Evolutionary conservation across 2,888 invertebrate species (phyloP).

Genomic region (Apodemia zela): DNA sequence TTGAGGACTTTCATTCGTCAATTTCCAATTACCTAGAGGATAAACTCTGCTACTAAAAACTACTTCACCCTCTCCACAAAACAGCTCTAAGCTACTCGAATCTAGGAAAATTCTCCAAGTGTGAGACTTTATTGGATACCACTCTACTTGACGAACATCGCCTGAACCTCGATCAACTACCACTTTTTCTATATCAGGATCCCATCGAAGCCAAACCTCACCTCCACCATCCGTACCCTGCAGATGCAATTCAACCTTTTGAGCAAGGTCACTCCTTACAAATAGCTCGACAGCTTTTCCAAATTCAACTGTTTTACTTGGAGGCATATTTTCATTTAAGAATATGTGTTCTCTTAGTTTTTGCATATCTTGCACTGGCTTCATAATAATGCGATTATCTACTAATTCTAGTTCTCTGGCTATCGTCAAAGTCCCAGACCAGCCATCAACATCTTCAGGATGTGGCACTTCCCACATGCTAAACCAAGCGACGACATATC

Average conservation of each 20-base stretch:
- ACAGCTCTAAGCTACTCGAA: conserved; percentile 64
- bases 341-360: conserved; percentile 44
- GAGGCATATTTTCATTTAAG: conserved; percentile 39
- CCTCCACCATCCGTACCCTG: conserved; percentile 55
- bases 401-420: conserved; percentile 56
- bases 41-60: conserved; percentile 66
- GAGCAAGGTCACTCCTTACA: conserved; percentile 44
- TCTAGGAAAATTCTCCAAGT: conserved; percentile 63
- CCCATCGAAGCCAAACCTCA: conserved; percentile 48
- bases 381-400: conserved; percentile 52
- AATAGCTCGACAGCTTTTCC: conserved; percentile 57
- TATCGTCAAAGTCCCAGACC: conserved; percentile 68
- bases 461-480: conserved; percentile 64
- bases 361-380: conserved; percentile 51
- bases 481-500: conserved; percentile 66
- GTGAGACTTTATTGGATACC: conserved; percentile 48
- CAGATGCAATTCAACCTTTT: conserved; percentile 48
- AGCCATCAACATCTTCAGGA: conserved; percentile 62
- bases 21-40: conserved; percentile 57
- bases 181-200: conserved; percentile 49
- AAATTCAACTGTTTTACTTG: conserved; percentile 40
- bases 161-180: conserved; percentile 52
- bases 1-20: conserved; percentile 56
- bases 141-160: conserved; percentile 62
- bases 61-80: conserved; percentile 70